phyloP scores from a whole-genome alignment of 2,888 invertebrate genomes.

The Sinopyrophorus schimmeli region DNA sequence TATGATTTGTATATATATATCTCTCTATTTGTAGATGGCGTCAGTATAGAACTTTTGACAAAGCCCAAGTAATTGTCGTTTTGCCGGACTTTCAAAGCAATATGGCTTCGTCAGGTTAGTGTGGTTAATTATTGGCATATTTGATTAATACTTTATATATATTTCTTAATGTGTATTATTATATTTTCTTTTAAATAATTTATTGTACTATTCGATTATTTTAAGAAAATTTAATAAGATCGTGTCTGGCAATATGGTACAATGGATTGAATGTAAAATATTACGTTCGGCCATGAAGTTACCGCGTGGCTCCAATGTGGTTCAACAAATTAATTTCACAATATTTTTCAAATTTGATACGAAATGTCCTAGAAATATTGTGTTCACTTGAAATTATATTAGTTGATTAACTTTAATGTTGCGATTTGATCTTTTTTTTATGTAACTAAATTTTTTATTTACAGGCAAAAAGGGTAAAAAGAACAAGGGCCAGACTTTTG shows the following conservation, averaged over 20 bases:
- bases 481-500: conserved; percentile 80
- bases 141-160: too few relatives aligned
- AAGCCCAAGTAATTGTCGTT: too few relatives aligned
- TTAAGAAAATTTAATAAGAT: too few relatives aligned
- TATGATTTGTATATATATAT: too few relatives aligned
- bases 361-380: too few relatives aligned
- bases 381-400: not conserved
- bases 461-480: conserved; percentile 84
- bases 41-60: too few relatives aligned
- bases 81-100: conserved; percentile 56
- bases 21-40: too few relatives aligned
- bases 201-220: too few relatives aligned
- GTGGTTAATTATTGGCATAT: conserved; percentile 57
- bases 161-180: too few relatives aligned
- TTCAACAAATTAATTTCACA: conserved; percentile 12
- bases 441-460: not conserved
- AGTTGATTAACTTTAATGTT: not conserved
- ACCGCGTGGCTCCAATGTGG: conserved; percentile 35
- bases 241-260: too few relatives aligned
- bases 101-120: conserved; percentile 77
- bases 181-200: too few relatives aligned
- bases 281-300: conserved; percentile 30
- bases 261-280: conserved; percentile 3
- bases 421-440: not conserved
- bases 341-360: not conserved